Base-by-base conservation (phyloP, 2,113 vertebrate genomes). In the Xenotilapia leptura region DNA sequence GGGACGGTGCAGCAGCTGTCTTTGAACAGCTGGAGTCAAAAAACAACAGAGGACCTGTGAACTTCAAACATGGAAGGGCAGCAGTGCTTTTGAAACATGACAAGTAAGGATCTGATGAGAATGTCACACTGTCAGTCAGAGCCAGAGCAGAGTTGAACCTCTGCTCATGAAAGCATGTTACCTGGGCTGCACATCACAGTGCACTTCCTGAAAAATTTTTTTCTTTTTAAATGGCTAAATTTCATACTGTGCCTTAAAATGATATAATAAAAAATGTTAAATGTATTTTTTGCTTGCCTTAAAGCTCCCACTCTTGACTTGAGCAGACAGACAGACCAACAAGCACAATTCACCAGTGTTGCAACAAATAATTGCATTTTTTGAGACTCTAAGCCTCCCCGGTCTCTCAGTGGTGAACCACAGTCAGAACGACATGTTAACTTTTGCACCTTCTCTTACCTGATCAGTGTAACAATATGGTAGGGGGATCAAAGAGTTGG, bases 31-130 rank as follows among this genome's bases (percentile, higher is more conserved):
- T 88, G 60, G 47, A 85, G 86, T 85, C 51, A 53, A 31, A 28
- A 84, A 82, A 90, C 83, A 92, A 86, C 90, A 90, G 53, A 85
- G 55, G 58, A 80, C 12, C 58, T 70, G 88, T 89, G 91, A 82
- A 87, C 91, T 92, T 94, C 93, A 92, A 91, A 90, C 87, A 55
- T 33, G 40, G 79, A 85, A 12, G 53, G 84, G 54, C 79, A 60
- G 77, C 82, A 7, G 54, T 31, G 36, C 88, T 92, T 94, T 90
- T 92, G 91, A 92, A 92, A 87, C 79, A 70, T 79, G 84, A 86
- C 85, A 75, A 82, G 83, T 53, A 38, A 86, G 80, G 83, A 90
- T 83, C 79, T 77, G 83, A 90, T 92, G 84, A 86, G 90, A 94
- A 93, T 91, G 88, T 92, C 93, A 88, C 60, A 7, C 53, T 80